Evolutionary conservation across 2,113 vertebrate genomes (phyloP).

Genomic region (Ceratotherium simum): DNA sequence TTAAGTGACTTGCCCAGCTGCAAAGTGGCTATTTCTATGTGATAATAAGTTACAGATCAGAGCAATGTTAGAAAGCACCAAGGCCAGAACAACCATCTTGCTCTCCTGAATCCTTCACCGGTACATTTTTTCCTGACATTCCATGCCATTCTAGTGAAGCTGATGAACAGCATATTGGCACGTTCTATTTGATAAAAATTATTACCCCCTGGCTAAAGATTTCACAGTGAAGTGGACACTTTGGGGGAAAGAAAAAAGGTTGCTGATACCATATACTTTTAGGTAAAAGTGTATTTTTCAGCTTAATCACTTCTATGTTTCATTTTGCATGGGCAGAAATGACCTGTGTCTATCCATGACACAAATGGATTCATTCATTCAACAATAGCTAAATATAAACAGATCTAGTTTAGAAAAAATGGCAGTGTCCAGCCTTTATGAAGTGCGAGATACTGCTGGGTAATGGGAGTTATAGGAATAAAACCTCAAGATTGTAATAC

Average conservation of each 20-base stretch:
- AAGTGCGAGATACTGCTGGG: neutral
- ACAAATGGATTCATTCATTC: neutral
- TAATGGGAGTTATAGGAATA: neutral
- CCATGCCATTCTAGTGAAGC: neutral
- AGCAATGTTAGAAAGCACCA: neutral
- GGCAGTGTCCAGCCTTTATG: neutral
- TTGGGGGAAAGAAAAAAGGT: neutral
- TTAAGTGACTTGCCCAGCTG: constrained; percentile 9
- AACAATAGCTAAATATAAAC: neutral
- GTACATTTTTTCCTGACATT: neutral
- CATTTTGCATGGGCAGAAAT: neutral
- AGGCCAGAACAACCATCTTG: neutral
- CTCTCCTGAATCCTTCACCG: neutral
- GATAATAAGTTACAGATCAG: constrained; percentile 45
- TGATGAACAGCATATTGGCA: neutral
- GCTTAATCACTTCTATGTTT: constrained; percentile 9
- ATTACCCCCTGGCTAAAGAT: neutral
- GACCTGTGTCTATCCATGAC: neutral
- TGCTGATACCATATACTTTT: neutral
- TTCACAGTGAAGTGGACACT: neutral
- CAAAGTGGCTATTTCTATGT: constrained; percentile 34
- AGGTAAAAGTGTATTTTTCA: neutral
- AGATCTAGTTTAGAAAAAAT: neutral
- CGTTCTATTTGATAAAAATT: neutral
- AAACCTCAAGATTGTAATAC: neutral